Percentiles rank a stretch among this genome's conserved stretches.
Conservation (phyloP, 2,797 vertebrate species). For the Dermochelys coriacea region DNA sequence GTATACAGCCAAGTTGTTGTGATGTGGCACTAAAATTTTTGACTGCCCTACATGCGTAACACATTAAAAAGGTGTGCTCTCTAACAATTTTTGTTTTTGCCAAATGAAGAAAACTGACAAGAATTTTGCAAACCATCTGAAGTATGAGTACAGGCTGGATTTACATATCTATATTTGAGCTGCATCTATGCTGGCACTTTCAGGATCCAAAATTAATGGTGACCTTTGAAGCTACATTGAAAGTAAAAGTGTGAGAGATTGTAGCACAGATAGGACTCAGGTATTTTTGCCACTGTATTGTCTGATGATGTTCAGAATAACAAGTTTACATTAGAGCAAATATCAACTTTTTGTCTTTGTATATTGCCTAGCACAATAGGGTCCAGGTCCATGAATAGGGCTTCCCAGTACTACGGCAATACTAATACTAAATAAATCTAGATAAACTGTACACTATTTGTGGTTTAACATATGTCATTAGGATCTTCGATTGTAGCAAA, state of each 20-base stretch:
- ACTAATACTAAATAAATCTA: neutral
- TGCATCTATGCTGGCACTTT: neutral
- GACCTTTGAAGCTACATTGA: neutral
- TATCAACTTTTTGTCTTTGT: neutral
- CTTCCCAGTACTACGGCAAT: neutral
- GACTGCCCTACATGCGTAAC: neutral
- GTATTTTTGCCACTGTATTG: too few species aligned
- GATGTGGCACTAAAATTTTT: neutral
- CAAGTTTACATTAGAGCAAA: neutral
- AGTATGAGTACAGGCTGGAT: neutral
- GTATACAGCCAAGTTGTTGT: neutral
- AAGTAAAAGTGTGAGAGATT: neutral
- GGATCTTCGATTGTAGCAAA: constrained; percentile 3
- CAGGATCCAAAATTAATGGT: neutral
- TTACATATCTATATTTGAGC: neutral
- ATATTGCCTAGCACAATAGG: neutral
- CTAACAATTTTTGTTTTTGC: neutral
- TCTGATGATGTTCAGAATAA: too few species aligned
- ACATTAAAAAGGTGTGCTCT: neutral
- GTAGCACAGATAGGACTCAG: neutral
- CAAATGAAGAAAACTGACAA: neutral
- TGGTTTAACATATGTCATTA: constrained; percentile 14
- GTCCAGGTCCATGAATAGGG: neutral
- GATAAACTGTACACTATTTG: neutral
- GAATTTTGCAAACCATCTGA: neutral